These are phyloP conservation scores for Leucosticte australis DNA, from an alignment of 2,113 vertebrate species.

Conservation along the genomic window DNA sequence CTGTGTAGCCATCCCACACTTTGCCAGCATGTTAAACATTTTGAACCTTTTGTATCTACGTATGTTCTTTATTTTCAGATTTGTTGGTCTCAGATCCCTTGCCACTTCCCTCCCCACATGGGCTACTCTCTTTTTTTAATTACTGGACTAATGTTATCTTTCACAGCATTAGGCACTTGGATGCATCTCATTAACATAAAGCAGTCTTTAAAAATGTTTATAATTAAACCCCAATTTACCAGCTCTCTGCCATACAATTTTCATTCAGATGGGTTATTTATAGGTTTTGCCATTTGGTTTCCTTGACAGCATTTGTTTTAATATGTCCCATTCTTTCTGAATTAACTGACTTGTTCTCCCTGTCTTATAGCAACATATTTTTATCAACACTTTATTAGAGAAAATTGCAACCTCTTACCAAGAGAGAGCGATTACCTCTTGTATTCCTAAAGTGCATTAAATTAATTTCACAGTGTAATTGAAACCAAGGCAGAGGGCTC, in stretches of 20 bases:
- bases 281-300: constrained; percentile 38
- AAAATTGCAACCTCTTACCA: constrained; percentile 43
- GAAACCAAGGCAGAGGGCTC: constrained; percentile 63
- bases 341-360: neutral
- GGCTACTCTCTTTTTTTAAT: neutral
- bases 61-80: neutral
- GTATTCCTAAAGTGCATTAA: constrained; percentile 49
- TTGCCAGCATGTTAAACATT: neutral
- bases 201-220: constrained; percentile 9
- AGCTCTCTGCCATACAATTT: constrained; percentile 52
- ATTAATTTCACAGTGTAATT: constrained; percentile 66
- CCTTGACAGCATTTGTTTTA: constrained; percentile 30
- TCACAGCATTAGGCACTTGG: constrained; percentile 18
- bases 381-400: constrained; percentile 45
- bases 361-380: constrained; percentile 38
- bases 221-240: constrained; percentile 46
- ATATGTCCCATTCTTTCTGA: constrained; percentile 38
- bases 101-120: neutral
- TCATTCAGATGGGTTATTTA: constrained; percentile 26
- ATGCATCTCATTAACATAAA: constrained; percentile 22
- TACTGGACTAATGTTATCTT: neutral
- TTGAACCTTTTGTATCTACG: neutral
- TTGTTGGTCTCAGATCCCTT: neutral
- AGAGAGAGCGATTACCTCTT: constrained; percentile 23
- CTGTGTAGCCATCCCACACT: neutral